A percentile compares a stretch with the other conserved stretches of the same genome.
Conservation (phyloP, 1,140 invertebrate genomes). For the Druon quercuslanigerum region DNA sequence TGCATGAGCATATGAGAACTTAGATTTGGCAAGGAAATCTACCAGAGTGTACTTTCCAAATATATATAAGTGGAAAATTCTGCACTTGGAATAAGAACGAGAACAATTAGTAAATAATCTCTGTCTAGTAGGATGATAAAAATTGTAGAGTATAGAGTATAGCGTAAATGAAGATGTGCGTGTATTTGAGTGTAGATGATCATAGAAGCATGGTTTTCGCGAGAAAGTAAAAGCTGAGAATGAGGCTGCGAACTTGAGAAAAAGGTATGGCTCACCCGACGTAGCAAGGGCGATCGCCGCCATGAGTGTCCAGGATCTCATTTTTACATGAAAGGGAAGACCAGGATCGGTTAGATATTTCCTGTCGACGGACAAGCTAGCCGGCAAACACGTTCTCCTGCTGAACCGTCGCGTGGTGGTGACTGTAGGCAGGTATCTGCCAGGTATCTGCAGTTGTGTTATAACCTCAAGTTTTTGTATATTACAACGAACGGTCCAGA, state of each 20-base stretch:
- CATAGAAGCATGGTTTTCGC: conserved; percentile 28
- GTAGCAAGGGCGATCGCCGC: conserved; percentile 74
- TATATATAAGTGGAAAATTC: not conserved
- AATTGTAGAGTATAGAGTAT: too few species aligned
- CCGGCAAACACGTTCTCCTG: not conserved
- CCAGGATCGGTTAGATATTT: conserved; percentile 31
- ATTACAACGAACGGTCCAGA: conserved; percentile 38
- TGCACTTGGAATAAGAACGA: not conserved
- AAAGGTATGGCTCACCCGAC: conserved; percentile 67
- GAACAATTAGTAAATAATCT: too few species aligned
- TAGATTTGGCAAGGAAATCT: too few species aligned
- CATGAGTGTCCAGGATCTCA: conserved; percentile 73
- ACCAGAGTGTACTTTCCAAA: not conserved
- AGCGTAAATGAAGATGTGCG: not conserved
- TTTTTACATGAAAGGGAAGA: conserved; percentile 61
- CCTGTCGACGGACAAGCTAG: conserved; percentile 1
- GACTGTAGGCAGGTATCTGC: conserved; percentile 3
- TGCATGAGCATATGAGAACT: too few species aligned
- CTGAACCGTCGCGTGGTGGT: not conserved
- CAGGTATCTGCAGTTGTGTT: not conserved
- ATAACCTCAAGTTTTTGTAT: conserved; percentile 15
- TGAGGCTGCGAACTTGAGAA: conserved; percentile 33
- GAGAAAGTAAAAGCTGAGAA: conserved; percentile 34
- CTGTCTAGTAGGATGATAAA: too few species aligned
- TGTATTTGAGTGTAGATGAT: not conserved